Base-by-base conservation (phyloP, 2,113 vertebrate genomes). In the Lampris megalopsis region DNA sequence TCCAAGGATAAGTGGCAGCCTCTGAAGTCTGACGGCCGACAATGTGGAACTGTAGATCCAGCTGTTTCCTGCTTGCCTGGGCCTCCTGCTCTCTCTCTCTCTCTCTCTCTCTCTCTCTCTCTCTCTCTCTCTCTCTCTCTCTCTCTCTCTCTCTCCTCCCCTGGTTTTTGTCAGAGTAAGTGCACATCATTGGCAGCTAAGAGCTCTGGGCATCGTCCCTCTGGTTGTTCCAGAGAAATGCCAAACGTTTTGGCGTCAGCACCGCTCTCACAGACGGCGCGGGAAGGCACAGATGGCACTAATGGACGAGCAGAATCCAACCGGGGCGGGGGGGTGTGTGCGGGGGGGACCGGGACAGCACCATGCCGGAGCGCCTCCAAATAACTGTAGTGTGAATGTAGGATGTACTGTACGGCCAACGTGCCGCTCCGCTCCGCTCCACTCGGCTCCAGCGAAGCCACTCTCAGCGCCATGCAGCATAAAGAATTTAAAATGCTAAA, bases 251-350 rank as follows among this genome's bases (percentile, higher is more conserved):
- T 98, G 97, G 97, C 97, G 92, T 89, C 83, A 87, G 89, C 93
- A 89, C 90, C 81, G 83, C 81, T 80, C 92, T 96, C 97, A 95
- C 98, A 99, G 97, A 99, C 97, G 96, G 97, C 95, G 94, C 94
- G 93, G 94, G 85, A 91, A 96, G 94, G 97, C 97, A 96, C 97
- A 99, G 97, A 99, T 99, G 98, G 98, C 94, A 93, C 96, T 97
- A 98, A 98, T 98, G 97, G 97, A 98, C 95, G 96, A 97, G 97
- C 95, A 94, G 95, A 96, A 97, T 98, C 95, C 97, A 98, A 97
- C 93, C 94, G 96, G 96, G 24, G 24, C 24, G 24, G 24, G 24
- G 24, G 24, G 24, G 24, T 24, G 24, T 24, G 24, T 24, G 24
- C 24, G 24, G 0, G 24, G 24, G 96, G 94, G 95, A 95, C 93